Conservation (phyloP, 2,888 invertebrate genomes). For the Cerceris rybyensis region DNA sequence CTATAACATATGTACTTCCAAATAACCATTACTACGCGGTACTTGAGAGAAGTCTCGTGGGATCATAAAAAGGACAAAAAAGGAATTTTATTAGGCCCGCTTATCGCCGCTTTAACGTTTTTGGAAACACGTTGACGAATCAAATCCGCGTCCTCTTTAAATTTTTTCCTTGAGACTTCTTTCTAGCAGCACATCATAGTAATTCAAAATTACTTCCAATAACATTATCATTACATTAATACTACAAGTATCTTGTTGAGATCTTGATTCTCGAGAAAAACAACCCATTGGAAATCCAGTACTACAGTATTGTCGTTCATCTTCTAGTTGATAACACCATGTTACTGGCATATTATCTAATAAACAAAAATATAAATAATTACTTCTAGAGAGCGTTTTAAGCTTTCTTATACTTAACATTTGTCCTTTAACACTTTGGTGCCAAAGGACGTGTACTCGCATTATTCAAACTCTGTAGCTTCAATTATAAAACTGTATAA, state of each 20-base stretch:
- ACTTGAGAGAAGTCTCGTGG: background rate
- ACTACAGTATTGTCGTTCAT: slow-evolving; percentile 91
- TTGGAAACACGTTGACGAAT: no score
- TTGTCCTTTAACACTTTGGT: no score
- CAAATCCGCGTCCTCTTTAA: no score
- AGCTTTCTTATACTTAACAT: no score
- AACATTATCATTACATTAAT: slow-evolving; percentile 67
- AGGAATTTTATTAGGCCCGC: no score
- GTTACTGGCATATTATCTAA: slow-evolving; percentile 99
- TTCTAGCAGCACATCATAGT: background rate
- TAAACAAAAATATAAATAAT: slow-evolving; percentile 56
- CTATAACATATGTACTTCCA: background rate
- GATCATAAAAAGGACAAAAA: no score
- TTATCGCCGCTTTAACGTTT: no score
- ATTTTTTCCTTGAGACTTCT: no score
- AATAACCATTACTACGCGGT: background rate
- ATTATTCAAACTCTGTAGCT: no score
- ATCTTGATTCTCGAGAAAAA: slow-evolving; percentile 85
- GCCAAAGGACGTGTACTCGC: no score
- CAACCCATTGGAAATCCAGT: slow-evolving; percentile 99
- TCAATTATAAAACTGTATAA: no score
- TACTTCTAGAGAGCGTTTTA: no score
- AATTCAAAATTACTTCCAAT: background rate
- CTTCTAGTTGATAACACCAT: slow-evolving; percentile 93
- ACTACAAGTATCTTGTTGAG: slow-evolving; percentile 71